Conservation (phyloP, 2,797 vertebrate genomes). For the Macropus fuliginosus region DNA sequence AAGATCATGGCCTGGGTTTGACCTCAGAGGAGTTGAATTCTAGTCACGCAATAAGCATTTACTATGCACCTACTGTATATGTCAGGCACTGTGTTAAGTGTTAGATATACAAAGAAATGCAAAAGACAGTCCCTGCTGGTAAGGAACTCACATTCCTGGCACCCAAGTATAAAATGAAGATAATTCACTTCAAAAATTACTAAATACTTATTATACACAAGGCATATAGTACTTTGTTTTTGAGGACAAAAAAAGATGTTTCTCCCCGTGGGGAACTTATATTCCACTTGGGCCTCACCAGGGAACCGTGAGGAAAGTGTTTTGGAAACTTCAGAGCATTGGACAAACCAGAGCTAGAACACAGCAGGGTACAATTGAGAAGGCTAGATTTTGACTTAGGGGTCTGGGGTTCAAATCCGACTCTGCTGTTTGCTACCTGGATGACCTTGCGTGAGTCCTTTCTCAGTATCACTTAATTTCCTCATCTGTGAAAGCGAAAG, state of each 20-base stretch:
- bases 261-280: neutral
- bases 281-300: neutral
- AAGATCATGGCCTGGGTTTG: neutral
- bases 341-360: neutral
- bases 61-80: neutral
- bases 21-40: neutral
- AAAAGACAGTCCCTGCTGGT: neutral
- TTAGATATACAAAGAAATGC: neutral
- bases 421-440: neutral
- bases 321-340: neutral
- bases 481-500: neutral
- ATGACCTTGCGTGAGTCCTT: neutral
- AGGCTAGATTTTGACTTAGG: neutral
- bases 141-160: neutral
- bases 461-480: neutral
- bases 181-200: neutral
- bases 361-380: neutral
- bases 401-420: neutral
- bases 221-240: neutral
- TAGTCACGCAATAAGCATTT: neutral
- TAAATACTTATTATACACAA: neutral
- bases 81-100: neutral
- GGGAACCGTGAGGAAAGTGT: neutral
- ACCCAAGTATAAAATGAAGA: neutral
- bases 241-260: neutral